These are phyloP conservation scores for Acanthaster planci DNA, from an alignment of 35 echinoderm and acorn worm genomes.

Conservation along the genomic window DNA sequence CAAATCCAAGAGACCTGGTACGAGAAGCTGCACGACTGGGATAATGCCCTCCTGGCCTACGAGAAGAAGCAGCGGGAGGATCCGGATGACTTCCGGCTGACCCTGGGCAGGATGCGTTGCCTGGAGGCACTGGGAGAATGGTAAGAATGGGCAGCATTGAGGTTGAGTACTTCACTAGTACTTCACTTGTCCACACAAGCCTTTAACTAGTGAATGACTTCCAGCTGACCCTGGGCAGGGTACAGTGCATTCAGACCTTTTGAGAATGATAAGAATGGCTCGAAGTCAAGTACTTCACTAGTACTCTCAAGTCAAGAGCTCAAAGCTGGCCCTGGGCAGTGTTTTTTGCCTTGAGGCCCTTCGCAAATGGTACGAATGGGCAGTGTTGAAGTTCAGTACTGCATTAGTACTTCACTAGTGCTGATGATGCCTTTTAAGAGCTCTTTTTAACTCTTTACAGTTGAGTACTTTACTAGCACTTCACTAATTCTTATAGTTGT, in stretches of 20 bases:
- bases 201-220: too few relatives aligned
- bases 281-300: neutral
- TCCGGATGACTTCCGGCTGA: constrained; percentile 84
- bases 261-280: constrained; percentile 79
- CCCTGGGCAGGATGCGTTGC: constrained; percentile 82
- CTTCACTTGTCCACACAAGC: too few relatives aligned
- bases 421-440: too few relatives aligned
- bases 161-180: neutral
- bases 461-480: too few relatives aligned
- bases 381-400: too few relatives aligned
- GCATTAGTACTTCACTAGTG: too few relatives aligned
- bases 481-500: too few relatives aligned
- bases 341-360: constrained; percentile 91
- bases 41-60: constrained; percentile 90
- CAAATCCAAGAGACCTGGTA: constrained; percentile 99
- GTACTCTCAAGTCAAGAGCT: constrained; percentile 48
- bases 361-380: too few relatives aligned
- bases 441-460: too few relatives aligned
- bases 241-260: constrained; percentile 88
- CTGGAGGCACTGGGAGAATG: constrained; percentile 97
- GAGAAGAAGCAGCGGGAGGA: constrained; percentile 87
- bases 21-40: constrained; percentile 99
- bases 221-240: constrained; percentile 72
- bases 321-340: constrained; percentile 74
- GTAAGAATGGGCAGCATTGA: constrained; percentile 30